Conservation (phyloP, 2,888 invertebrate genomes). For the Cantharis rustica region DNA sequence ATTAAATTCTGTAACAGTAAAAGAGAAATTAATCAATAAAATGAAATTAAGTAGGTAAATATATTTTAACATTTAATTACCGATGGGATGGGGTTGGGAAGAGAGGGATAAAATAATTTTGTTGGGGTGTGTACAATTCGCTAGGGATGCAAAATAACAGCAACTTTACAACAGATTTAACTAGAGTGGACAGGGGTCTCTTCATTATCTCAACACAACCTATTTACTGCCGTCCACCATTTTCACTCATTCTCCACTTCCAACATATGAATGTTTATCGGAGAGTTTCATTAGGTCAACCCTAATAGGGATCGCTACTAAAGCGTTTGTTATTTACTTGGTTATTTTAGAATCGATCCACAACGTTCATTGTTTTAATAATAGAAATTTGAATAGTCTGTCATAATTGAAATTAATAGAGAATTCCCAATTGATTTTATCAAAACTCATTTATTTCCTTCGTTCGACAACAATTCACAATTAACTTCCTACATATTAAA, state of each 20-base stretch:
- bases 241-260: slow-evolving; percentile 22
- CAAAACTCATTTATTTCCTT: slow-evolving; percentile 33
- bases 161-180: slow-evolving; percentile 51
- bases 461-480: background rate
- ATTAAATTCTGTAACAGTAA: no score
- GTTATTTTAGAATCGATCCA: slow-evolving; percentile 46
- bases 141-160: slow-evolving; percentile 44
- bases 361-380: slow-evolving; percentile 49
- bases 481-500: background rate
- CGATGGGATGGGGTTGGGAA: background rate
- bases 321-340: slow-evolving; percentile 45
- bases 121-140: slow-evolving; percentile 30
- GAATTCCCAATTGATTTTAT: slow-evolving; percentile 49
- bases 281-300: slow-evolving; percentile 34
- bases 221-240: slow-evolving; percentile 35
- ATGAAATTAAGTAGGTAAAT: background rate
- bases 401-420: slow-evolving; percentile 53
- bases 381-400: slow-evolving; percentile 47
- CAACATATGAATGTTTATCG: slow-evolving; percentile 26
- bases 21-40: background rate
- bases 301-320: slow-evolving; percentile 41
- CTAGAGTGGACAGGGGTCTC: slow-evolving; percentile 51
- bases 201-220: slow-evolving; percentile 55
- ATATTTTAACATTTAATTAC: background rate
- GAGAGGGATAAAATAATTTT: slow-evolving; percentile 16